Evolutionary conservation across 2,797 vertebrate genomes (phyloP).

Genomic region (Schizopygopsis malacanthus): DNA sequence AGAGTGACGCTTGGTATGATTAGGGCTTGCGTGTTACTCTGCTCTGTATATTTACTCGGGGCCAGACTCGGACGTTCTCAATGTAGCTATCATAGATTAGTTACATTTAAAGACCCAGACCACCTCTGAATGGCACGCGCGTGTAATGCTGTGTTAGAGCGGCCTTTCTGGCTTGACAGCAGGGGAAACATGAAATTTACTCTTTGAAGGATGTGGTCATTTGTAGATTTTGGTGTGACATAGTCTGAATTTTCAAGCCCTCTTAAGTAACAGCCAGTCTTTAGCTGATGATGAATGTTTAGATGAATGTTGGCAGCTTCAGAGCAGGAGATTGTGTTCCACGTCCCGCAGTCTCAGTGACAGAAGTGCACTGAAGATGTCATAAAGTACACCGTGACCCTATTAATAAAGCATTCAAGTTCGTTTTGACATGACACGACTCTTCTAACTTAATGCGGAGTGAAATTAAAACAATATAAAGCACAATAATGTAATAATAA

Average conservation of each 20-base stretch:
- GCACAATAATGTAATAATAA: neutral
- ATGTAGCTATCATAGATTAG: constrained; percentile 76
- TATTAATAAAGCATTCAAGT: constrained; percentile 12
- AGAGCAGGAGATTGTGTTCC: constrained; percentile 17
- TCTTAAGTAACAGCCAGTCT: constrained; percentile 16
- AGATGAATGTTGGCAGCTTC: constrained; percentile 30
- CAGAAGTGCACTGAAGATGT: constrained; percentile 25
- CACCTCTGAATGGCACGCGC: constrained; percentile 73
- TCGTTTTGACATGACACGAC: neutral
- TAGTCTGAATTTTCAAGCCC: constrained; percentile 34
- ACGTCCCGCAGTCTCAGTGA: constrained; percentile 3
- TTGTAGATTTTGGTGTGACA: constrained; percentile 45
- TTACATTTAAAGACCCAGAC: constrained; percentile 74
- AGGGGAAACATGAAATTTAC: constrained; percentile 51
- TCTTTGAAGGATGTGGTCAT: constrained; percentile 46
- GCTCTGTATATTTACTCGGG: constrained; percentile 80
- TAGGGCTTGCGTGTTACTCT: constrained; percentile 68
- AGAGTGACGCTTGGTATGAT: constrained; percentile 73
- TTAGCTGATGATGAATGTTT: constrained; percentile 28
- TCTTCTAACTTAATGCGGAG: neutral
- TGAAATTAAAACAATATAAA: neutral
- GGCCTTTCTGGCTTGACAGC: constrained; percentile 70
- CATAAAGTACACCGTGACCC: constrained; percentile 24
- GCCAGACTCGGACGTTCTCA: constrained; percentile 77
- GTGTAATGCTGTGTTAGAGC: constrained; percentile 53